Percentiles rank a stretch among this genome's conserved stretches.
phyloP scores from a whole-genome alignment of 1,140 invertebrate species.

The Drosophila micromelanica region DNA sequence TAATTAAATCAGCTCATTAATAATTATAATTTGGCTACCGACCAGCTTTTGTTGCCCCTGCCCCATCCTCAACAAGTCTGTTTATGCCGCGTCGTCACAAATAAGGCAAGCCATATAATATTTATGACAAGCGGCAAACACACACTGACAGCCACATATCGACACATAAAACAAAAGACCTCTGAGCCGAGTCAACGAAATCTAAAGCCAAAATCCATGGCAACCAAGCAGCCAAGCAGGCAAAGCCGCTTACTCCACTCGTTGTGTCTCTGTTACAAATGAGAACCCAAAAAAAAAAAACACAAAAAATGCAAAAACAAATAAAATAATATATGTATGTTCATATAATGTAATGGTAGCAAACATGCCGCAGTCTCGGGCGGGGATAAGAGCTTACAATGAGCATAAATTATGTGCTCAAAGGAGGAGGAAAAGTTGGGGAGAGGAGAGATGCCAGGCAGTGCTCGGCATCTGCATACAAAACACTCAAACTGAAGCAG shows the following conservation, averaged over 20 bases:
- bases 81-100: slow-evolving; percentile 59
- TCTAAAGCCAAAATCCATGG: slow-evolving; percentile 71
- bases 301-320: slow-evolving; percentile 3
- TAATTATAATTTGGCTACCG: slow-evolving; percentile 68
- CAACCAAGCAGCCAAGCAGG: slow-evolving; percentile 26
- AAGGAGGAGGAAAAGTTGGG: slow-evolving; percentile 46
- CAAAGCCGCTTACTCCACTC: slow-evolving; percentile 42
- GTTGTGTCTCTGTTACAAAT: slow-evolving; percentile 19
- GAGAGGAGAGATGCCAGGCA: slow-evolving; percentile 18
- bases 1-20: slow-evolving; percentile 70
- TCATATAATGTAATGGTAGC: slow-evolving; percentile 18
- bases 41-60: slow-evolving; percentile 32
- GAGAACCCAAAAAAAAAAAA: slow-evolving; percentile 26
- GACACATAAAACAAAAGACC: slow-evolving; percentile 66
- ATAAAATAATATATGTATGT: not conserved
- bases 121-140: slow-evolving; percentile 55
- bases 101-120: slow-evolving; percentile 60
- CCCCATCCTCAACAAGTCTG: slow-evolving; percentile 8
- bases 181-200: slow-evolving; percentile 71
- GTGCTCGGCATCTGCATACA: slow-evolving; percentile 27
- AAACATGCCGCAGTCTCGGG: slow-evolving; percentile 39
- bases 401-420: slow-evolving; percentile 76
- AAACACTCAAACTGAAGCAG: slow-evolving; percentile 36
- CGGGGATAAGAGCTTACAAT: slow-evolving; percentile 55
- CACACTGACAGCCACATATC: slow-evolving; percentile 22